Conservation (phyloP, 1,140 invertebrate species). For the Batillaria attramentaria region DNA sequence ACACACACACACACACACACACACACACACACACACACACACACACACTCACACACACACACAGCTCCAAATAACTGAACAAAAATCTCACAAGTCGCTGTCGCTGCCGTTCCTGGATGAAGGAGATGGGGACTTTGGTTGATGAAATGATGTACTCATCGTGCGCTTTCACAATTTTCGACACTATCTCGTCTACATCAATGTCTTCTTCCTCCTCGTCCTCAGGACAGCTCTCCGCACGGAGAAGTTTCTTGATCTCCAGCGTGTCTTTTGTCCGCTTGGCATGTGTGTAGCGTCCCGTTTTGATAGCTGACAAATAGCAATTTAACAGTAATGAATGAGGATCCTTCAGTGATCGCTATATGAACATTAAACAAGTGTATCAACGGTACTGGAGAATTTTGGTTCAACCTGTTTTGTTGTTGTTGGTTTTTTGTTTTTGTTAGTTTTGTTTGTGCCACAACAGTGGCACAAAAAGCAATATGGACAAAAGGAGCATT, state of each 20-base stretch:
- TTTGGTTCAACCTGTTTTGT: too few relatives aligned
- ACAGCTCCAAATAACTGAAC: neutral
- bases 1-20: neutral
- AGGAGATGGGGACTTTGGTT: neutral
- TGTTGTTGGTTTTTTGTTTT: too few relatives aligned
- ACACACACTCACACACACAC: neutral
- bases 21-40: neutral
- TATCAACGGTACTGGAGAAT: too few relatives aligned
- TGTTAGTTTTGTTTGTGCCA: too few relatives aligned
- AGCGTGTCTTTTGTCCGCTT: conserved; percentile 47
- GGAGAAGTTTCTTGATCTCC: conserved; percentile 39
- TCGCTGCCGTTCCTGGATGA: conserved; percentile 10
- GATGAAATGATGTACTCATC: conserved; percentile 22
- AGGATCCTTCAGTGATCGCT: too few relatives aligned
- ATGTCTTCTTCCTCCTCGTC: conserved; percentile 13
- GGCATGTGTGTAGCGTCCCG: conserved; percentile 46
- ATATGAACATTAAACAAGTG: too few relatives aligned
- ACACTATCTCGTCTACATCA: conserved; percentile 1
- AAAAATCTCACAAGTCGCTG: conserved; percentile 1
- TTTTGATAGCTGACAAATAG: conserved; percentile 56
- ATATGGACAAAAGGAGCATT: too few relatives aligned
- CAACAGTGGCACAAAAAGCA: too few relatives aligned
- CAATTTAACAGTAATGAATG: too few relatives aligned
- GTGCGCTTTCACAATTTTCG: neutral
- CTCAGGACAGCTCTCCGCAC: neutral